Percentiles rank a stretch among this genome's conserved stretches.
phyloP scores from a whole-genome alignment of 2,113 vertebrate species.

The Astatotilapia flaviijosephi region DNA sequence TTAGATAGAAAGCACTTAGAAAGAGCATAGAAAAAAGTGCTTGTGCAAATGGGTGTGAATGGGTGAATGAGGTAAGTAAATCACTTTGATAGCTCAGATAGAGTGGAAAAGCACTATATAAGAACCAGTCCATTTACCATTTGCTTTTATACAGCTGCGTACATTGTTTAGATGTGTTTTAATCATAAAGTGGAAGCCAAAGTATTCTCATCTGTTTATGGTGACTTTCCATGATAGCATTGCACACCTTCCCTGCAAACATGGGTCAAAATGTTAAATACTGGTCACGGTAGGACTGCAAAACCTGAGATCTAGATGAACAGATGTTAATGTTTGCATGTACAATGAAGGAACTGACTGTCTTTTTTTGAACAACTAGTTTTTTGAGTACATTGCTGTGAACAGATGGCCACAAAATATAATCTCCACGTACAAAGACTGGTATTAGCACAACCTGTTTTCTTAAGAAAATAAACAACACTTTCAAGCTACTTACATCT shows the following conservation, averaged over 20 bases:
- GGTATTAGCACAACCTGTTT: not conserved
- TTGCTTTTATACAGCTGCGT: not conserved
- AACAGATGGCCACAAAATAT: not conserved
- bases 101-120: not conserved
- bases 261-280: not conserved
- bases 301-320: not conserved
- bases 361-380: not conserved
- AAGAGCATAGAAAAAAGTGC: not conserved
- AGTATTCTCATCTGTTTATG: not conserved
- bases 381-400: not conserved
- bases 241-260: not conserved
- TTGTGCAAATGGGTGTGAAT: not conserved
- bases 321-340: not conserved
- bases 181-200: not conserved
- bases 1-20: not conserved
- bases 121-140: not conserved
- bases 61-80: not conserved
- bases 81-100: not conserved
- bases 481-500: not conserved
- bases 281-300: not conserved
- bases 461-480: not conserved
- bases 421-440: not conserved
- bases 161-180: not conserved
- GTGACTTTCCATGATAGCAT: not conserved
- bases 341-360: not conserved